Evolutionary conservation across 2,113 vertebrate species (phyloP).

Genomic region (Bujurquina vittata): DNA sequence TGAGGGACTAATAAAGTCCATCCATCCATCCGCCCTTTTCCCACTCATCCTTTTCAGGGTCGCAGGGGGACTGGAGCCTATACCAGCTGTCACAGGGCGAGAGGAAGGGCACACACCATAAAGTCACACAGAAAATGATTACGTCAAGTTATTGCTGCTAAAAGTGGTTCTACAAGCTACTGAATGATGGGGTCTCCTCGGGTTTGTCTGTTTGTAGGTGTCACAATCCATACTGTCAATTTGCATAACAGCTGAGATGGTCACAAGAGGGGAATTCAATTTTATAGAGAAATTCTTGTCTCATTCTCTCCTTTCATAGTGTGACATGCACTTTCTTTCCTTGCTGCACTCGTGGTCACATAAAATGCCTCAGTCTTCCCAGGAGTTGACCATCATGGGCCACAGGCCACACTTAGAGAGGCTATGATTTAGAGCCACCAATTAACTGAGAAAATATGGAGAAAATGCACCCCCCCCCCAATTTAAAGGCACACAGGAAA

Average conservation of each 20-base stretch:
- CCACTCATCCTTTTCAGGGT: too few relatives aligned
- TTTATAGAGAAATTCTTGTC: neutral
- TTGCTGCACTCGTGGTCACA: neutral
- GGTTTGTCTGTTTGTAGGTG: neutral
- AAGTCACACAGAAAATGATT: neutral
- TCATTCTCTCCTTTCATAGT: neutral
- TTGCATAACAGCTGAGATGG: neutral
- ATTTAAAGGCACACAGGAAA: neutral
- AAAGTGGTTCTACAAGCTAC: neutral
- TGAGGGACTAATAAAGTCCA: neutral
- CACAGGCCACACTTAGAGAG: neutral
- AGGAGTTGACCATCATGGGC: neutral
- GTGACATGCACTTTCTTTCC: neutral
- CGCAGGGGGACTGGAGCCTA: too few relatives aligned
- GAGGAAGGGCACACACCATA: too few relatives aligned
- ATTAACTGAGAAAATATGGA: constrained; percentile 10
- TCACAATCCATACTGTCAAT: neutral
- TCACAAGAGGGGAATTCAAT: neutral
- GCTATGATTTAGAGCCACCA: neutral
- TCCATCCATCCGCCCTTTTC: too few relatives aligned
- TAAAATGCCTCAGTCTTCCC: neutral
- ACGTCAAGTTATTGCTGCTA: neutral
- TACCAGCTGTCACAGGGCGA: too few relatives aligned
- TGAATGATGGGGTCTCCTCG: neutral
- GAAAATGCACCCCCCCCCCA: neutral